Conservation (phyloP, 2,888 invertebrate species). For the Formica aserva region DNA sequence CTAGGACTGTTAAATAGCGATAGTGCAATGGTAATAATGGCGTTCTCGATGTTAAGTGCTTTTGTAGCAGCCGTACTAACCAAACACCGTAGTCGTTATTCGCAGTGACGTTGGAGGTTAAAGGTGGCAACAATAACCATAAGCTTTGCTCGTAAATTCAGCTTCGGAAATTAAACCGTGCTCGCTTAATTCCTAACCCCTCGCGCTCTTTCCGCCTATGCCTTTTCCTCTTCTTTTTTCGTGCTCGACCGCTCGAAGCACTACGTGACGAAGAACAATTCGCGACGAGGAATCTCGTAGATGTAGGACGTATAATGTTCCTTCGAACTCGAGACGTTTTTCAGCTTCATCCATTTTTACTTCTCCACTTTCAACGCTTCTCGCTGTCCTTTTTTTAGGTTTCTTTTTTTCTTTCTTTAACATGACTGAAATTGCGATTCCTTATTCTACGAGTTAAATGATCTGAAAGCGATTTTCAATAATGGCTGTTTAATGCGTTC, state of each 20-base stretch:
- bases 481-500: constrained; percentile 11
- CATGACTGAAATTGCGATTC: constrained; percentile 16
- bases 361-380: constrained; percentile 16
- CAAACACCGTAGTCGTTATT: constrained; percentile 17
- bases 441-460: neutral
- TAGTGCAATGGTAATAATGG: constrained; percentile 49
- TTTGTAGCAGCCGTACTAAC: constrained; percentile 35
- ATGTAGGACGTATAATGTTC: constrained; percentile 34
- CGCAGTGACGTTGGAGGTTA: constrained; percentile 53
- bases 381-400: neutral
- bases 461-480: constrained; percentile 2
- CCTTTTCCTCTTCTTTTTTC: neutral
- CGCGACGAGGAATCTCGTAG: constrained; percentile 39
- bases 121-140: constrained; percentile 65
- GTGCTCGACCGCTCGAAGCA: constrained; percentile 27
- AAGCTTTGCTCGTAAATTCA: constrained; percentile 69
- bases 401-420: neutral
- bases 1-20: constrained; percentile 14
- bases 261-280: constrained; percentile 66
- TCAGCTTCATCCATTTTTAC: neutral
- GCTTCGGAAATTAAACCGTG: constrained; percentile 68
- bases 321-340: constrained; percentile 27
- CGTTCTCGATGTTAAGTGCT: constrained; percentile 41
- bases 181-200: constrained; percentile 60
- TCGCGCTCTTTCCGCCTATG: constrained; percentile 3